These are phyloP conservation scores for Betta splendens DNA, from an alignment of 2,797 vertebrate genomes.

Conservation along the genomic window DNA sequence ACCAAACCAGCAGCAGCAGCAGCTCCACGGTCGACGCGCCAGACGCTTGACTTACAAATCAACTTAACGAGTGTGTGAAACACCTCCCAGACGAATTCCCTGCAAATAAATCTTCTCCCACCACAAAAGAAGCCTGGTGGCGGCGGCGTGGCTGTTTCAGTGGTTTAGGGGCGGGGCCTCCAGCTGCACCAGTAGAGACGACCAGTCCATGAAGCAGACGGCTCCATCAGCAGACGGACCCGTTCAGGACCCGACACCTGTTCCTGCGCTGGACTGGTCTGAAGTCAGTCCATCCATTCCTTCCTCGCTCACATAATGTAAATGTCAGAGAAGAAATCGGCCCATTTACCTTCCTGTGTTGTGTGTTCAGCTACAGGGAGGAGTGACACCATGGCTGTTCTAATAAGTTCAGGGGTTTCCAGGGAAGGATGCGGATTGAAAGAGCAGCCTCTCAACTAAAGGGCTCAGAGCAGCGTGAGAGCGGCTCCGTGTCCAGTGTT, in stretches of 20 bases:
- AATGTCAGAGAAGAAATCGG: conserved; percentile 68
- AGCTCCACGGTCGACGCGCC: no score
- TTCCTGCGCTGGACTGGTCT: no score
- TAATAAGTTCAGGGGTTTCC: conserved; percentile 83
- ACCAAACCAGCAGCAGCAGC: no score
- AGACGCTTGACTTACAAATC: conserved; percentile 59
- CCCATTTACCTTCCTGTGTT: conserved; percentile 77
- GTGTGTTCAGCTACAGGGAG: conserved; percentile 80
- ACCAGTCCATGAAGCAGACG: no score
- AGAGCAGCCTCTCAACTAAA: conserved; percentile 53
- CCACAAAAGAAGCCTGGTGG: conserved; percentile 50
- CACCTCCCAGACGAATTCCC: conserved; percentile 59
- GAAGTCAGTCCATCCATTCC: no score
- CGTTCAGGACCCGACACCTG: no score
- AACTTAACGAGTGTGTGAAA: conserved; percentile 65
- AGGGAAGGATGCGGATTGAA: conserved; percentile 74
- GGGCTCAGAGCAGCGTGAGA: no score
- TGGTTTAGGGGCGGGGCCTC: conserved; percentile 43
- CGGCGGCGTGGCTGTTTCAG: conserved; percentile 33
- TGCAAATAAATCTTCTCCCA: conserved; percentile 60
- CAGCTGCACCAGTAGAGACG: conserved; percentile 23
- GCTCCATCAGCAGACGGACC: no score
- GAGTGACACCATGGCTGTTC: conserved; percentile 69
- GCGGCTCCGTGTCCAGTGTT: no score
- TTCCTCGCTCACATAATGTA: conserved; percentile 44